phyloP scores from a whole-genome alignment of 2,797 vertebrate species.

The Spinus olivaceus region DNA sequence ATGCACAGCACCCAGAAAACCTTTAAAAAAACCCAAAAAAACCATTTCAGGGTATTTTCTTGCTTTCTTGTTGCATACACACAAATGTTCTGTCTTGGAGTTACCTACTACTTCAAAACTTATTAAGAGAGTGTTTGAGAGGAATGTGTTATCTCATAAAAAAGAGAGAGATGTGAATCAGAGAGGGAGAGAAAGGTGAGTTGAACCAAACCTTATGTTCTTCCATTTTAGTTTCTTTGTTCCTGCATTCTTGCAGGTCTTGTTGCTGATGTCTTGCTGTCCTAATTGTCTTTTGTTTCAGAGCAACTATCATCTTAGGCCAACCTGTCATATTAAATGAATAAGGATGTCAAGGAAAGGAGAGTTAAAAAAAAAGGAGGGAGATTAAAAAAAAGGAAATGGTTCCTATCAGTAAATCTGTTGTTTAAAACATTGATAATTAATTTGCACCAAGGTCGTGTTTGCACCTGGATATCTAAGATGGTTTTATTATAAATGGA shows the following conservation, averaged over 20 bases:
- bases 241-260: neutral
- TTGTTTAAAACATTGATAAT: neutral
- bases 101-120: neutral
- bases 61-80: neutral
- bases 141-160: neutral
- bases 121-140: neutral
- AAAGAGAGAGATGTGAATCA: neutral
- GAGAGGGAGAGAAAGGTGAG: neutral
- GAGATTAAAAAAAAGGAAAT: neutral
- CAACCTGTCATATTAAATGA: slow-evolving; percentile 79
- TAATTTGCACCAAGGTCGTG: neutral
- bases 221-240: neutral
- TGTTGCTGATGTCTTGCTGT: neutral
- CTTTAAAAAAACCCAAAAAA: rapidly evolving
- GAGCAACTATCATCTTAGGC: slow-evolving; percentile 80
- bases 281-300: slow-evolving; percentile 76
- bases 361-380: neutral
- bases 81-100: neutral
- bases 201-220: neutral
- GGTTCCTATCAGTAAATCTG: neutral
- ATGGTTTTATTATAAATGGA: neutral
- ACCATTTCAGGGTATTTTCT: neutral
- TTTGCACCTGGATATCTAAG: neutral
- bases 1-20: neutral
- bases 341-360: slow-evolving; percentile 73